These are phyloP conservation scores for Charina bottae DNA, from an alignment of 2,113 vertebrate species.

Conservation along the genomic window DNA sequence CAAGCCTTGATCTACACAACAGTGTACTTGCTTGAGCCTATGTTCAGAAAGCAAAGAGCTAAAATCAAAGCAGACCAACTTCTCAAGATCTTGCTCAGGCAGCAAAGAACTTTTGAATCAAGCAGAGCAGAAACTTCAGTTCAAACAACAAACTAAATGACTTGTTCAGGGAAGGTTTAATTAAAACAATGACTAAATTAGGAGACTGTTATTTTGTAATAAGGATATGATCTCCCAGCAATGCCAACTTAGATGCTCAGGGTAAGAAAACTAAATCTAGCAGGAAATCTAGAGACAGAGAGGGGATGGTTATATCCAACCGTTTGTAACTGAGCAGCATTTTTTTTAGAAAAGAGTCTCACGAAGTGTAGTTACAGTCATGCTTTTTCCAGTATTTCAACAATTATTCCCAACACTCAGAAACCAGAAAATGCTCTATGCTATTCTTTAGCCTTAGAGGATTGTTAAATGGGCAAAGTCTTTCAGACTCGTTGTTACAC, in stretches of 20 bases:
- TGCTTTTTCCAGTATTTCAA: background rate
- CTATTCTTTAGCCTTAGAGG: background rate
- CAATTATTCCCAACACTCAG: background rate
- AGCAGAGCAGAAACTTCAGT: background rate
- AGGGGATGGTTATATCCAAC: background rate
- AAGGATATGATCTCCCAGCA: background rate
- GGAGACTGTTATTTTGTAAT: background rate
- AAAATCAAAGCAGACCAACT: background rate
- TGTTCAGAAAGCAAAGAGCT: background rate
- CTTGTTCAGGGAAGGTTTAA: background rate
- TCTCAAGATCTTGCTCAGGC: background rate
- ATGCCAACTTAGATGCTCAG: background rate
- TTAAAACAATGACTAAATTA: background rate
- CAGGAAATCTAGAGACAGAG: background rate
- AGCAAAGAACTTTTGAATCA: background rate
- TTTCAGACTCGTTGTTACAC: background rate
- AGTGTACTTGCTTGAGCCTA: background rate
- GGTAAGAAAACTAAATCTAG: background rate
- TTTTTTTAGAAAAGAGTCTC: background rate
- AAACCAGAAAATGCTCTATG: background rate
- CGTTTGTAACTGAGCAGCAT: background rate
- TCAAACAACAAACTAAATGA: background rate
- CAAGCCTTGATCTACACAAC: background rate
- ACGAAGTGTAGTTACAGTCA: background rate
- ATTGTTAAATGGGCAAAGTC: background rate